Base-by-base conservation (phyloP, 2,797 vertebrate genomes). In the Smutsia gigantea region DNA sequence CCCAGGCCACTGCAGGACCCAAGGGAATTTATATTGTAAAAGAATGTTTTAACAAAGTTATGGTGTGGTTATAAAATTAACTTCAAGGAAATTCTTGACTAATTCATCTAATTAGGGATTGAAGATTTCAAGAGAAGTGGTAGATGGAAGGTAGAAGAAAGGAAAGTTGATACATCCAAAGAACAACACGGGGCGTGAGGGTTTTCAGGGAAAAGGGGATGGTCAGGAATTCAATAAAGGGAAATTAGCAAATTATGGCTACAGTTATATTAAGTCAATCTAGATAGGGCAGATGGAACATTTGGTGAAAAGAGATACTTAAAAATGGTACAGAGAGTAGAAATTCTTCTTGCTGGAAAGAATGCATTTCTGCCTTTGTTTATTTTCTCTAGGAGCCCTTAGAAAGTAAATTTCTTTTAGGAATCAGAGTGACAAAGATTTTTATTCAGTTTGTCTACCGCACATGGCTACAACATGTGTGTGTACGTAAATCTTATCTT, bases 31-130 rank as follows among this genome's bases (percentile, higher is more conserved):
- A 64, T 4, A 49, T n/a, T 74, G 21, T 31, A 31, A 27, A 69
- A 83, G 46, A 59, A 93, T 75, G 39, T 95, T 93, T 94, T 94
- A 90, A 94, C 49, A 75, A 92, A 94, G 34, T 92, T 85, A 90
- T 31, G 68, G 11, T 77, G 69, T 92, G 64, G 53, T 81, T 94
- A 93, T 94, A 95, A 91, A 92, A 84, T 94, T 78, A 96, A 83
- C 71, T 63, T 79, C 66, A 93, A 87, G 81, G 57, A 92, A 85
- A 95, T 81, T 94, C 59, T 95, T 82, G 17, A 68, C 25, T 90
- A 93, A 86, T 91, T 61, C 78, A 88, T 83, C 53, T 90, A 86
- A 93, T 90, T 88, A 95, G 14, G 23, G 64, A 49, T 84, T 83
- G 68, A 42, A 87, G 31, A 27, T 85, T 66, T 87, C 49, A 77